phyloP scores from a whole-genome alignment of 2,113 vertebrate genomes.

The Microtus montanus region DNA sequence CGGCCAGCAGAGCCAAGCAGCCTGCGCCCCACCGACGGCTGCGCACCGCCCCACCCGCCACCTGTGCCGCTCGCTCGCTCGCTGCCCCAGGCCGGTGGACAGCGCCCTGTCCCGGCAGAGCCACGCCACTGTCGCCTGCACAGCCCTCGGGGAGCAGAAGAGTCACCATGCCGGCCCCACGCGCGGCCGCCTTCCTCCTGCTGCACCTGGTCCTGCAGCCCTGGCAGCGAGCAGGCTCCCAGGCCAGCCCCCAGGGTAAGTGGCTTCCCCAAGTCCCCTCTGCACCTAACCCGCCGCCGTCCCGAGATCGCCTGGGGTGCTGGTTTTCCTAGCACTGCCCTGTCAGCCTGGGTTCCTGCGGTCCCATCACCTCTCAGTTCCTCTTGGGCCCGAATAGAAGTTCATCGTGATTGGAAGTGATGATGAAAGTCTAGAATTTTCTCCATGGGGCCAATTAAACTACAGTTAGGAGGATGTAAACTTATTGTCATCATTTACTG shows the following conservation, averaged over 20 bases:
- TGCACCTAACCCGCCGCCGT: not conserved
- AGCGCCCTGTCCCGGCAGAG: not conserved
- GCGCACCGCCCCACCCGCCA: not conserved
- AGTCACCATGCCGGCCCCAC: constrained; percentile 78
- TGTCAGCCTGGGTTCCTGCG: not conserved
- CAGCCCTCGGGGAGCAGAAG: not conserved
- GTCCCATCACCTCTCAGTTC: not conserved
- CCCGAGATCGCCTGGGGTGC: not conserved
- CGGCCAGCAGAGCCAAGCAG: not conserved
- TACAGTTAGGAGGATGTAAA: not conserved
- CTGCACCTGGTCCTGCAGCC: constrained; percentile 88
- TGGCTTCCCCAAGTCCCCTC: not conserved
- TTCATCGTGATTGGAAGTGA: not conserved
- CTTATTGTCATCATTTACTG: not conserved
- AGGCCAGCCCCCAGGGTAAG: constrained; percentile 91
- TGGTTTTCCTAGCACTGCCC: not conserved
- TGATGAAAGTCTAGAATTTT: not conserved
- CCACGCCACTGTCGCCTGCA: not conserved
- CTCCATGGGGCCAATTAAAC: not conserved
- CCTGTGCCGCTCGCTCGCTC: constrained; percentile 39
- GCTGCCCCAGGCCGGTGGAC: not conserved
- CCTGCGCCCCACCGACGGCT: constrained; percentile 57
- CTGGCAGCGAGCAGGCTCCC: constrained; percentile 76
- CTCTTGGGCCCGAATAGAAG: not conserved
- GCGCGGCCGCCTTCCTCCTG: constrained; percentile 80